Conservation (phyloP, 2,888 invertebrate species). For the Noctua comes region DNA sequence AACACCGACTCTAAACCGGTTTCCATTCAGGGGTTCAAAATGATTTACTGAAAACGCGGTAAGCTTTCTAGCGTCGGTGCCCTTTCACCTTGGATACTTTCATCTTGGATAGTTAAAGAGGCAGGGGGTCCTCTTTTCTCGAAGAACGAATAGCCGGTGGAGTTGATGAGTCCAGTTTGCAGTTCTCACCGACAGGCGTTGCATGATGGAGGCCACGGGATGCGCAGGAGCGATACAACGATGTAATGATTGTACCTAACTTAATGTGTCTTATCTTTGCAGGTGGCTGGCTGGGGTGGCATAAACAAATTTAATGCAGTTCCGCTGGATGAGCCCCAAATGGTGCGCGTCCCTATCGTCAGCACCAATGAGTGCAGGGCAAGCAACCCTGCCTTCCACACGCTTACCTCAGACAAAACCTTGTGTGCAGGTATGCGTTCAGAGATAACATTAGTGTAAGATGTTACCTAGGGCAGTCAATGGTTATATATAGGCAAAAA, state of each 20-base stretch:
- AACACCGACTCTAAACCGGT: too few relatives aligned
- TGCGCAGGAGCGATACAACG: too few relatives aligned
- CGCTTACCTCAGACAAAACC: constrained; percentile 88
- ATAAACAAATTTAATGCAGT: not conserved
- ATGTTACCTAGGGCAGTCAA: not conserved
- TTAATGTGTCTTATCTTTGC: constrained; percentile 3
- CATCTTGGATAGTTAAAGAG: not conserved
- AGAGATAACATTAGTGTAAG: too few relatives aligned
- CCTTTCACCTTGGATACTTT: too few relatives aligned
- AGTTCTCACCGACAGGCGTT: not conserved
- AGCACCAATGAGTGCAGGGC: constrained; percentile 89
- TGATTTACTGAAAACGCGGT: too few relatives aligned
- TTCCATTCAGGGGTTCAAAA: too few relatives aligned
- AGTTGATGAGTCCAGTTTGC: not conserved
- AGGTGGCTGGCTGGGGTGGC: constrained; percentile 91
- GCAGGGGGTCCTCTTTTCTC: not conserved
- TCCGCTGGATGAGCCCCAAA: constrained; percentile 86
- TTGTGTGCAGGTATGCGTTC: constrained; percentile 91
- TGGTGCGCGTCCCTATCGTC: constrained; percentile 89
- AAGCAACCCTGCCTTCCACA: constrained; percentile 85
- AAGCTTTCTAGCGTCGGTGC: too few relatives aligned
- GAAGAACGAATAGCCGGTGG: not conserved
- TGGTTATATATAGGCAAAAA: not conserved
- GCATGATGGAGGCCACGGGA: not conserved
- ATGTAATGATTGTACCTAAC: not conserved